Percentiles rank a stretch among this genome's conserved stretches.
phyloP scores from a whole-genome alignment of 1,140 invertebrate genomes.

The Zophobas morio region DNA sequence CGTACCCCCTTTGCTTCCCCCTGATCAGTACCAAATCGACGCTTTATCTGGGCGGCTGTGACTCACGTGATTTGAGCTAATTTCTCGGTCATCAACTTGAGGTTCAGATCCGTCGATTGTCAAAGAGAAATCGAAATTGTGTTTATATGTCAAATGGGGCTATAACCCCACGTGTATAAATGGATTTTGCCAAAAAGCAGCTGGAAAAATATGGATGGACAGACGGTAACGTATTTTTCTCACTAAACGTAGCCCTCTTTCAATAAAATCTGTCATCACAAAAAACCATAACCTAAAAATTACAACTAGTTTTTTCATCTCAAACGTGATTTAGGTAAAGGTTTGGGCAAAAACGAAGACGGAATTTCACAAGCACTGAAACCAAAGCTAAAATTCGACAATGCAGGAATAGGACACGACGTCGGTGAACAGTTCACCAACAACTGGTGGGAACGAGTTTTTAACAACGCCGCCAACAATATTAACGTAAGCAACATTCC shows the following conservation, averaged over 20 bases:
- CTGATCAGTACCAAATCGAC: no score
- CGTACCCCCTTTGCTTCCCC: no score
- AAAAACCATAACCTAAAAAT: conserved; percentile 14
- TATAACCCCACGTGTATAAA: conserved; percentile 51
- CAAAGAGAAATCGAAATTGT: not conserved
- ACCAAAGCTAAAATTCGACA: conserved; percentile 84
- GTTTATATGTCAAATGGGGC: conserved; percentile 22
- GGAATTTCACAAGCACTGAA: conserved; percentile 84
- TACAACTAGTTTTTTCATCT: no score
- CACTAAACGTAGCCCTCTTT: conserved; percentile 16
- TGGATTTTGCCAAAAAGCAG: conserved; percentile 75
- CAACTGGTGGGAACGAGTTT: conserved; percentile 87
- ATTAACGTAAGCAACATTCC: conserved; percentile 68
- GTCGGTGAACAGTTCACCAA: conserved; percentile 79
- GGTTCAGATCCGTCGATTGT: not conserved
- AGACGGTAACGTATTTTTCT: conserved; percentile 71
- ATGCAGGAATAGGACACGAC: conserved; percentile 83
- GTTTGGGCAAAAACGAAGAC: conserved; percentile 82
- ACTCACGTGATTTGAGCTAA: no score
- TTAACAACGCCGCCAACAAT: conserved; percentile 81
- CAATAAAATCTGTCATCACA: conserved; percentile 8
- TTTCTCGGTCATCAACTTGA: no score
- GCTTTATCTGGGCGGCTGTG: no score
- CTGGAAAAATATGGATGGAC: conserved; percentile 79
- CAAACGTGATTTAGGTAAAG: conserved; percentile 75